Evolutionary conservation across 1,140 invertebrate species (phyloP), one percentile per base, ranked within the genome.

Genomic region (Drosophila serrata): DNA sequence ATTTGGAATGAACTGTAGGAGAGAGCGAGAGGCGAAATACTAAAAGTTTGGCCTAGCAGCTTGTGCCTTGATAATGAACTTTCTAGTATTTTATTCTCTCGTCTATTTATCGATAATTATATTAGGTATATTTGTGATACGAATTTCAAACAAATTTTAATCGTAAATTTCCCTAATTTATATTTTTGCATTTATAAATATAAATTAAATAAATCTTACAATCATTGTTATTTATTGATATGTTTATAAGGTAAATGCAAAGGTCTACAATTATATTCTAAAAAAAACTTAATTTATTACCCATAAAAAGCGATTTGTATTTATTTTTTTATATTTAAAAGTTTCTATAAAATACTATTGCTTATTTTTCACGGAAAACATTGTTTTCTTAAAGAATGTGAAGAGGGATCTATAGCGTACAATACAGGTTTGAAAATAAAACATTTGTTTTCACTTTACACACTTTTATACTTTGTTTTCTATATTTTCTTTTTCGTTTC

Each of bases 381-480:
- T 35, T 0, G 49, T 35, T 22, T 31, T 3, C 31, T 35, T 22
- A 15, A 6, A 12, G n/a, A n/a, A 49, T 17, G 5, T 49, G 2
- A 2, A 51, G 17, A 0, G n/a, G 27, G 13, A 15, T 24, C 12
- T 19, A 19, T 51, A 35, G 29, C 7, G 6, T 37, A 24, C 19
- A 37, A 19, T 57, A 29, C 12, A 45, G 13, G 19, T 37, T 17
- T 45, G n/a, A 12, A 45, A 43, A 33, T 43, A 27, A 43, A 35
- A 62, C 33, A 37, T 39, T 31, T 57, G 15, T 57, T 58, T 42
- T 22, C 22, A 12, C 24, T 51, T 39, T 8, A 31, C 24, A 33
- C 24, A 27, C 40, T 37, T 17, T 17, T 22, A 22, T 35, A 53
- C 48, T 3, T 29, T 12, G 12, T 22, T 22, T 69, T 67, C 6